Percentiles rank a stretch among this genome's conserved stretches.
Evolutionary conservation across 2,113 vertebrate genomes (phyloP).

Genomic region (cattle (Bos taurus)): DNA sequence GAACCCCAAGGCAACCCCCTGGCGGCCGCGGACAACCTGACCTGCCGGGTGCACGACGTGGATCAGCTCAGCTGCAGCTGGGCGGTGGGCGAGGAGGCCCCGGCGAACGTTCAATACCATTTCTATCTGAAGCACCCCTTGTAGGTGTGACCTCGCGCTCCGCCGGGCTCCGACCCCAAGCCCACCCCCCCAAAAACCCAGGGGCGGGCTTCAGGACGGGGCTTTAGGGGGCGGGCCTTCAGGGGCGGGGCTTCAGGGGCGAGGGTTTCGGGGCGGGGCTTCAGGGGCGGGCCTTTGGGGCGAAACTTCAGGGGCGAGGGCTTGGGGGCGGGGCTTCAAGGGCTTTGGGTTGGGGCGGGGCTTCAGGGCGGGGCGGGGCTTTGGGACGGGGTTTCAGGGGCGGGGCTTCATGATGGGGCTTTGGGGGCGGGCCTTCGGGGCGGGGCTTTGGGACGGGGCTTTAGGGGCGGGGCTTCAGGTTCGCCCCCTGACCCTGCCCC

Average conservation of each 20-base stretch:
- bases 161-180: fast-evolving
- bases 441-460: no score
- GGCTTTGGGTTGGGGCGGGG: no score
- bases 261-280: no score
- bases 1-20: background rate
- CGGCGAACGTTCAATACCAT: fast-evolving
- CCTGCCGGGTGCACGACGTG: background rate
- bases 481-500: fast-evolving
- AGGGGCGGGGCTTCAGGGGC: fast-evolving
- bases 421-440: fast-evolving
- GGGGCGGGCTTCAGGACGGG: fast-evolving
- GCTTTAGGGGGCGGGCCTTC: background rate
- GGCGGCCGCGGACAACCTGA: fast-evolving
- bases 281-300: no score
- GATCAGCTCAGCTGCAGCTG: background rate
- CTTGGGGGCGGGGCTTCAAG: no score
- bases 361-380: no score
- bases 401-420: no score
- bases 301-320: no score
- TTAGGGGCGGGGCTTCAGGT: no score
- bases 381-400: no score
- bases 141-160: background rate
- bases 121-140: fast-evolving
- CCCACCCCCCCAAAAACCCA: fast-evolving
- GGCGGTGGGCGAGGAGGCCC: background rate